These are phyloP conservation scores for Tethea ocularis DNA, from an alignment of 2,888 invertebrate genomes.

Conservation along the genomic window DNA sequence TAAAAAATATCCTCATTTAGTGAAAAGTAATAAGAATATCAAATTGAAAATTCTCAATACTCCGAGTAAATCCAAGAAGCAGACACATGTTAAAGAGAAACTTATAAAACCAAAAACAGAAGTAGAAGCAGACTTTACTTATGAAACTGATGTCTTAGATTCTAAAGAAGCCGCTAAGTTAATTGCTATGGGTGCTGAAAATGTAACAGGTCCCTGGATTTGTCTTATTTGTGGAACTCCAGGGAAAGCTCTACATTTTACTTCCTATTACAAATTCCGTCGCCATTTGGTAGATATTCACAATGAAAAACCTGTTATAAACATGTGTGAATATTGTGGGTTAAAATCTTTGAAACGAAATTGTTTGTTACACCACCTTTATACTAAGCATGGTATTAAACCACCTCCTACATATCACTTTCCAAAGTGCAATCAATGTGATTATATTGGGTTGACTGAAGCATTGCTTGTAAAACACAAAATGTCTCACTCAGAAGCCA, in stretches of 20 bases:
- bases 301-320: slow-evolving; percentile 89
- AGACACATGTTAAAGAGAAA: slow-evolving; percentile 42
- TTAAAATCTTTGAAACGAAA: slow-evolving; percentile 89
- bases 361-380: slow-evolving; percentile 90
- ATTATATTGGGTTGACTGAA: slow-evolving; percentile 89
- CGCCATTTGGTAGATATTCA: slow-evolving; percentile 93
- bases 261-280: slow-evolving; percentile 90
- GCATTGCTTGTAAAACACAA: slow-evolving; percentile 88
- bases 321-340: slow-evolving; percentile 94
- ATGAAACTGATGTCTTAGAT: slow-evolving; percentile 82
- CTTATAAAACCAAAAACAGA: slow-evolving; percentile 37
- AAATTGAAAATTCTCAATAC: slow-evolving; percentile 92
- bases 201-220: slow-evolving; percentile 90
- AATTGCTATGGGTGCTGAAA: slow-evolving; percentile 85
- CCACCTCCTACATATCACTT: slow-evolving; percentile 88
- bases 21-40: slow-evolving; percentile 94
- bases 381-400: slow-evolving; percentile 90
- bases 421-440: slow-evolving; percentile 91
- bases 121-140: slow-evolving; percentile 57
- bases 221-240: slow-evolving; percentile 90
- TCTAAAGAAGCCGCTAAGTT: slow-evolving; percentile 85
- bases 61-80: slow-evolving; percentile 52
- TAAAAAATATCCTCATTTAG: slow-evolving; percentile 94
- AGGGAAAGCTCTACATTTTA: slow-evolving; percentile 87
- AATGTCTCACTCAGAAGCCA: slow-evolving; percentile 81